phyloP scores from a whole-genome alignment of 2,113 vertebrate genomes.

The Takifugu flavidus region DNA sequence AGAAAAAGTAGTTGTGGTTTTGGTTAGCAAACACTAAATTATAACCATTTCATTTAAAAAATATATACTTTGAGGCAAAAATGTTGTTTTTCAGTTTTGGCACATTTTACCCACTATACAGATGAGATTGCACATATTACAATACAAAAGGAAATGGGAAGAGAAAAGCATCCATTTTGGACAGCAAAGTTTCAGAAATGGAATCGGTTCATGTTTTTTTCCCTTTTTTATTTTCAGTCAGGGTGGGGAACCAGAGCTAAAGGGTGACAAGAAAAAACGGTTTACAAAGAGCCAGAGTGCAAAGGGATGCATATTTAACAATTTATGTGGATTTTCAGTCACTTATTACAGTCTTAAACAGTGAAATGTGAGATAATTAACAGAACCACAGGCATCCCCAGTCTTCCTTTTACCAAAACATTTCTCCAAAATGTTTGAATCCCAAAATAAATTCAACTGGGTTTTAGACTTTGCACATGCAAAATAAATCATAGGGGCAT shows the following conservation, averaged over 20 bases:
- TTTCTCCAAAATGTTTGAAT: slow-evolving; percentile 42
- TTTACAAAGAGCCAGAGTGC: slow-evolving; percentile 75
- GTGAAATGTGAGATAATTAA: slow-evolving; percentile 64
- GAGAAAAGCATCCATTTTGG: slow-evolving; percentile 75
- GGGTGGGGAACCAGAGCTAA: slow-evolving; percentile 55
- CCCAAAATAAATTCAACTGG: slow-evolving; percentile 49
- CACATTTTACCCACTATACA: slow-evolving; percentile 82
- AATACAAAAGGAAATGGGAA: slow-evolving; percentile 76
- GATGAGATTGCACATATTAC: slow-evolving; percentile 81
- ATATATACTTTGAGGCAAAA: slow-evolving; percentile 76
- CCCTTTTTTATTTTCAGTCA: slow-evolving; percentile 49
- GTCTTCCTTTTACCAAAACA: slow-evolving; percentile 40
- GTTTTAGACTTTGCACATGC: slow-evolving; percentile 66
- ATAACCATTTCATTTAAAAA: slow-evolving; percentile 82
- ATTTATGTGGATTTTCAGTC: slow-evolving; percentile 64
- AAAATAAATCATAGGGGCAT: slow-evolving; percentile 59
- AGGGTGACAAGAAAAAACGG: slow-evolving; percentile 66
- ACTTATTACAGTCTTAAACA: slow-evolving; percentile 63
- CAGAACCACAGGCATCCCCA: slow-evolving; percentile 34
- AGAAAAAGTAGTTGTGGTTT: slow-evolving; percentile 49
- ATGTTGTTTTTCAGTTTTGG: slow-evolving; percentile 66
- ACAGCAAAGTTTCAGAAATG: slow-evolving; percentile 64
- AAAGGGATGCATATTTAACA: slow-evolving; percentile 75
- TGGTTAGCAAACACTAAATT: slow-evolving; percentile 67
- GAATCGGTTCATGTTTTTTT: slow-evolving; percentile 46